A percentile compares a stretch with the other conserved stretches of the same genome.
Conservation (phyloP, 2,888 invertebrate genomes). For the Pollenia amentaria region DNA sequence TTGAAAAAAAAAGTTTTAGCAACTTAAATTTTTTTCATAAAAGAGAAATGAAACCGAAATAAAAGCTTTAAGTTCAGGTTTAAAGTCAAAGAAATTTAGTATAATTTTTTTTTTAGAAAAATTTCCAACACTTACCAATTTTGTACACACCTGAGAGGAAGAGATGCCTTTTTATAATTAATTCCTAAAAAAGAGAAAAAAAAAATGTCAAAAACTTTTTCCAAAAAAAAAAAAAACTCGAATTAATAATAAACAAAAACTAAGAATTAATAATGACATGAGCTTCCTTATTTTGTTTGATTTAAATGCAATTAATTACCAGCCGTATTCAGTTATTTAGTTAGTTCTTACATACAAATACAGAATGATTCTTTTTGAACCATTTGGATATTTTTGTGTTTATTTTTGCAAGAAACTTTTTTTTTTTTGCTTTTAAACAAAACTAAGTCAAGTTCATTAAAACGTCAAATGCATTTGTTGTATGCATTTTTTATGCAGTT, state of each 20-base stretch:
- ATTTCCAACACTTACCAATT: background rate
- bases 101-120: background rate
- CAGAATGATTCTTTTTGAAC: background rate
- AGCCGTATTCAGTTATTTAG: no score
- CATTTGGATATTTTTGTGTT: background rate
- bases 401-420: background rate
- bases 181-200: background rate
- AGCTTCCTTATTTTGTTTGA: background rate
- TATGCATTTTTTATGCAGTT: constrained; percentile 10
- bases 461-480: constrained; percentile 58
- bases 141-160: background rate
- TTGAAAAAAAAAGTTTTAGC: background rate
- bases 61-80: background rate
- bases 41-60: background rate
- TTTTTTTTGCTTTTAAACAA: background rate
- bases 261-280: background rate
- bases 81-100: background rate
- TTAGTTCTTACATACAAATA: no score
- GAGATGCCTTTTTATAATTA: no score
- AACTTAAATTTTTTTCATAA: no score
- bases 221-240: background rate
- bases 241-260: background rate
- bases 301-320: background rate
- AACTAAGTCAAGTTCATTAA: constrained; percentile 65
- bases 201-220: background rate